These are phyloP conservation scores for Notolabrus celidotus DNA, from an alignment of 2,797 vertebrate species.

Conservation along the genomic window DNA sequence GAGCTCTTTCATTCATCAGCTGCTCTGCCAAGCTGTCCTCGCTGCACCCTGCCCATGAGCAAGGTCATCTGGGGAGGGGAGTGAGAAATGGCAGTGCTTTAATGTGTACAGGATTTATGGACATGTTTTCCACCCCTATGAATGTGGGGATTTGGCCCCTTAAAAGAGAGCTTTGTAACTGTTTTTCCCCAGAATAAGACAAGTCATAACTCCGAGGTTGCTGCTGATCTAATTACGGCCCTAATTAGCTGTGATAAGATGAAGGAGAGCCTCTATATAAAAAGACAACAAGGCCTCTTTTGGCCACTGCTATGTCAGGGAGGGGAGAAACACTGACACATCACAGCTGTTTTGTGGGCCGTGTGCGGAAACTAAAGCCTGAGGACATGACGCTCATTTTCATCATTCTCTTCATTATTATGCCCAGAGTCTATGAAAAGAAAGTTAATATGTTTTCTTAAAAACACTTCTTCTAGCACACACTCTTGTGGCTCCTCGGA, in stretches of 20 bases:
- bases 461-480: no score
- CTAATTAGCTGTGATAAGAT: constrained; percentile 68
- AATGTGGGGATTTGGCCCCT: constrained; percentile 13
- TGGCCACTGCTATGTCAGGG: constrained; percentile 26
- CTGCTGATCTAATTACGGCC: constrained; percentile 59
- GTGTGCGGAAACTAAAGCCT: constrained; percentile 37
- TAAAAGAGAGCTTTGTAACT: background rate
- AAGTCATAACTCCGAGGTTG: constrained; percentile 49
- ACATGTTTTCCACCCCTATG: constrained; percentile 1
- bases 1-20: constrained; percentile 38
- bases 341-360: constrained; percentile 56
- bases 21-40: constrained; percentile 24
- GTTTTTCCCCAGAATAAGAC: constrained; percentile 32
- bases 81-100: constrained; percentile 13
- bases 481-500: constrained; percentile 14
- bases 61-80: constrained; percentile 41
- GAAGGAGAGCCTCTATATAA: constrained; percentile 34
- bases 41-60: constrained; percentile 33
- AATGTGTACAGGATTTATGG: constrained; percentile 23
- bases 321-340: constrained; percentile 48
- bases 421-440: constrained; percentile 32
- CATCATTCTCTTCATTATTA: constrained; percentile 62
- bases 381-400: constrained; percentile 52
- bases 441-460: constrained; percentile 1
- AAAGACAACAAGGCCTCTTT: constrained; percentile 37